Evolutionary conservation across 2,113 vertebrate genomes (phyloP).

Genomic region (Eonycteris spelaea): DNA sequence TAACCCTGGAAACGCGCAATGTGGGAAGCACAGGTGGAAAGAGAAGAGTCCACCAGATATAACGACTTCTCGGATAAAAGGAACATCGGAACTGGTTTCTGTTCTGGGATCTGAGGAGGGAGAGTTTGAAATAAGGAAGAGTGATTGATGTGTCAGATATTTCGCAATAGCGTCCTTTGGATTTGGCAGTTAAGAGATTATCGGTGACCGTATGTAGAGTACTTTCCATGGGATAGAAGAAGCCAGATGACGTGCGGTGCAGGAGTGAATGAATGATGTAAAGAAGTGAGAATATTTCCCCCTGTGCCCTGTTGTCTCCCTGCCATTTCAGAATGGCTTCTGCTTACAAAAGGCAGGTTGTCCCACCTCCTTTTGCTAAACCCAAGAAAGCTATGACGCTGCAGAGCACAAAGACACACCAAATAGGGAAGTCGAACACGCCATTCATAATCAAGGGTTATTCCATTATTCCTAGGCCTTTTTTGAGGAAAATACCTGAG

Average conservation of each 20-base stretch:
- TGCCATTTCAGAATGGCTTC: background rate
- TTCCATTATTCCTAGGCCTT: background rate
- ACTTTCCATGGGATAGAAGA: background rate
- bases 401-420: background rate
- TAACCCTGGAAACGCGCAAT: background rate
- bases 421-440: background rate
- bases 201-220: background rate
- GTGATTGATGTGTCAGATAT: too few species aligned
- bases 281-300: background rate
- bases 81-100: background rate
- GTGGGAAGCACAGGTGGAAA: background rate
- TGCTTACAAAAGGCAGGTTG: background rate
- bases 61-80: background rate
- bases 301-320: background rate
- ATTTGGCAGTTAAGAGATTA: background rate
- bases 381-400: background rate
- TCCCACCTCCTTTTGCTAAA: background rate
- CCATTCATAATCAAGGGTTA: background rate
- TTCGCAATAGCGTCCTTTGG: background rate
- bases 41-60: background rate
- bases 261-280: background rate
- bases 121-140: background rate
- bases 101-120: background rate
- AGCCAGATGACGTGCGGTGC: background rate
- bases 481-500: background rate